Evolutionary conservation across 1,140 invertebrate species (phyloP).

Genomic region (Drosophila burlai): DNA sequence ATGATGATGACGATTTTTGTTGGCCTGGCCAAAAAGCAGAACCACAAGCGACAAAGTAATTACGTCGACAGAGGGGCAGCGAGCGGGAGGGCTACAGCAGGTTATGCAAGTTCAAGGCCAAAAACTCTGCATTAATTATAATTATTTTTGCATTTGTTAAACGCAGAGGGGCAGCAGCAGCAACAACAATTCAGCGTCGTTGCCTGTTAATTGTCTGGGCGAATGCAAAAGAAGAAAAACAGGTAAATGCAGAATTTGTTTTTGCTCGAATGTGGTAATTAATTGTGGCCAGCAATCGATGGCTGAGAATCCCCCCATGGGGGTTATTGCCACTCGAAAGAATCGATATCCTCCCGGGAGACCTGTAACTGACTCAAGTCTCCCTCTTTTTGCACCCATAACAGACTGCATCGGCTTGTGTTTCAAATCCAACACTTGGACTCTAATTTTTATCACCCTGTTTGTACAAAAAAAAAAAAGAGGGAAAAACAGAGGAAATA

Average conservation of each 20-base stretch:
- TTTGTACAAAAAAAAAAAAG: neutral
- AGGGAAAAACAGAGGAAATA: neutral
- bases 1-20: slow-evolving; percentile 59
- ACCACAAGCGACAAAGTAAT: slow-evolving; percentile 61
- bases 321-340: slow-evolving; percentile 52
- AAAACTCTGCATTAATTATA: slow-evolving; percentile 82
- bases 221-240: slow-evolving; percentile 78
- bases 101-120: slow-evolving; percentile 81
- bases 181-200: slow-evolving; percentile 24
- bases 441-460: slow-evolving; percentile 18
- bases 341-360: neutral
- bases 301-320: slow-evolving; percentile 26
- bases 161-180: slow-evolving; percentile 42
- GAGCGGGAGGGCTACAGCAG: slow-evolving; percentile 37
- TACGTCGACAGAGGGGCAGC: slow-evolving; percentile 46
- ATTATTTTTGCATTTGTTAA: slow-evolving; percentile 83
- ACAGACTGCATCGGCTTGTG: slow-evolving; percentile 5
- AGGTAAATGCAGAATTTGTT: slow-evolving; percentile 77
- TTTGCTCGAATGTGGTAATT: slow-evolving; percentile 59
- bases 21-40: slow-evolving; percentile 59
- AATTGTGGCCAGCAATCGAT: slow-evolving; percentile 59
- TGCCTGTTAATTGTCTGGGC: slow-evolving; percentile 67
- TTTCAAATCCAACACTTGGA: slow-evolving; percentile 11
- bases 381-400: neutral
- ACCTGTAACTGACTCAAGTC: slow-evolving; percentile 10